Base-by-base conservation (phyloP, 2,797 vertebrate genomes). In the Dendrocincla fuliginosa region DNA sequence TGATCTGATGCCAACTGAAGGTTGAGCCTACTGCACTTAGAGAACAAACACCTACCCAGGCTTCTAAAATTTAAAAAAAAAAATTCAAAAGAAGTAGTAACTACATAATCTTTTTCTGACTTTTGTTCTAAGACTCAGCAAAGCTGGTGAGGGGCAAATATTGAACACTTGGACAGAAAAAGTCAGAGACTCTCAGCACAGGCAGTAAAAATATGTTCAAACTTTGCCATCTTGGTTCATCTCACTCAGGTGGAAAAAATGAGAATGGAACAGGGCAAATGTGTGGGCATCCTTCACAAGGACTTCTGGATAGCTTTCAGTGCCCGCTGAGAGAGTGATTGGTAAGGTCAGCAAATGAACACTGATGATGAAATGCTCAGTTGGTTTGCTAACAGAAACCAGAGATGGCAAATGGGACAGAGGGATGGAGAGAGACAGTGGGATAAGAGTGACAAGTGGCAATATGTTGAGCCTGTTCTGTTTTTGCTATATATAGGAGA, bases 401-500 rank as follows among this genome's bases (percentile, higher is more conserved):
- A 84, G 85, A 57, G 74, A 93, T 35, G 69, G 91, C 89, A 96
- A 96, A 94, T 84, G 84, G 70, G 90, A 61, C 84, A 82, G 65
- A 86, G 65, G 19, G 74, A 27, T 85, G 78, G 55, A 87, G 65
- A 83, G 79, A 88, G 77, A 84, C 93, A 83, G 90, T 77, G 46
- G 61, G 89, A 83, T 89, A 85, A 77, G 81, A 93, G 73, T 93
- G 96, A 93, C 93, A 89, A 94, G 89, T 75, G 73, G 93, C 76
- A 95, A 95, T 89, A 94, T 95, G 89, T 94, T 89, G 71, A 87
- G 93, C 71, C 71, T 47, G 76, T 87, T 95, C 92, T 91, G 75
- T 33, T 93, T 92, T 76, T 92, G 69, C 95, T 96, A 96, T 94
- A 91, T 93, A 91, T 96, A 96, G 93, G 55, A 92, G 35, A 61